Conservation (phyloP, 2,113 vertebrate species). For the Entomyzon cyanotis region DNA sequence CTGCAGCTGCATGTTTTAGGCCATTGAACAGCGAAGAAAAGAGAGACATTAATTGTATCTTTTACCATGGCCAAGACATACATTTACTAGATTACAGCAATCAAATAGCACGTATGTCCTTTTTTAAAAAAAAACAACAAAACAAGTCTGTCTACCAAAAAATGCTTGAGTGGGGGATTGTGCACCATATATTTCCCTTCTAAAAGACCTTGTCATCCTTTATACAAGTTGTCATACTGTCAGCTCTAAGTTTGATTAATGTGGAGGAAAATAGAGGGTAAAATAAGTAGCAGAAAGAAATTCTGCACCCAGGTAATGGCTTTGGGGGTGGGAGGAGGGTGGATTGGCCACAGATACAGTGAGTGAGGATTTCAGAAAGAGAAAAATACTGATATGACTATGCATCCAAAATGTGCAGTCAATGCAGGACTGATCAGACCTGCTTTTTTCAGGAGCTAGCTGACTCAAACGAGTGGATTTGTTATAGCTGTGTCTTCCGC, state of each 20-base stretch:
- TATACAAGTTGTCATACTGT: background rate
- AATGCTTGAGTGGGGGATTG: background rate
- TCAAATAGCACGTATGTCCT: background rate
- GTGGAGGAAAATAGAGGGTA: background rate
- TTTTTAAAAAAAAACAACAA: background rate
- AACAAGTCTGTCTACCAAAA: background rate
- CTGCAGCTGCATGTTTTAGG: background rate
- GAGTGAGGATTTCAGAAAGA: background rate
- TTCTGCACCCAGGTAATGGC: background rate
- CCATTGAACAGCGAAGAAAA: background rate
- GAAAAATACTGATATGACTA: background rate
- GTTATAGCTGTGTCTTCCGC: fast-evolving
- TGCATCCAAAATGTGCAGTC: background rate
- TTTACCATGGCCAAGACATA: conserved; percentile 13
- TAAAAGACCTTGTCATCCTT: conserved; percentile 9
- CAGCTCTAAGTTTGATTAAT: conserved; percentile 5
- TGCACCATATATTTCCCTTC: background rate
- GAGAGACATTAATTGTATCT: conserved; percentile 13
- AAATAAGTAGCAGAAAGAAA: background rate
- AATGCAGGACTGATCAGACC: background rate
- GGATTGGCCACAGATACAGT: background rate
- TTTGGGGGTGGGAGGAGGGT: fast-evolving
- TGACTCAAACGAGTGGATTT: background rate
- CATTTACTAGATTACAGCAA: conserved; percentile 32
- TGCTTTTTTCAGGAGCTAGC: background rate